Evolutionary conservation across 2,888 invertebrate species (phyloP), one percentile per base, ranked within the genome.

Genomic region (Teleiodes luculella): DNA sequence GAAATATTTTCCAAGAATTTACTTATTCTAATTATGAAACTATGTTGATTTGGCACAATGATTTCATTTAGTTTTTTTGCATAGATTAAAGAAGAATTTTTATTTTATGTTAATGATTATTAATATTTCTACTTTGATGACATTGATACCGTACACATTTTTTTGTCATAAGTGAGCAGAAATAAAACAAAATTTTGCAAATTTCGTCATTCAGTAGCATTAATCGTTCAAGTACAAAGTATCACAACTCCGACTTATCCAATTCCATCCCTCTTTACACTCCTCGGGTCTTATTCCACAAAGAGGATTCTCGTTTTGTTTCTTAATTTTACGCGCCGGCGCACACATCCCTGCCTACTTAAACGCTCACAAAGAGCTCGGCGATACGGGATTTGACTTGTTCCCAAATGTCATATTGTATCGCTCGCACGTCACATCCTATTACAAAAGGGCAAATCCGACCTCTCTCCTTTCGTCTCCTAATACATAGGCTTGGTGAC

Each of bases 291-390:
- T 57, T 59, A 60, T 65, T 60, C 65, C 57, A 62, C 66, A 72
- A 73, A 76, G 74, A 68, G 69, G 70, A 73, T 76, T 73, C 68
- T 60, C 66, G 68, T 75, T 77, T 76, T 78, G 74, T 77, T 77
- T 77, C 66, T 73, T 76, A 78, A 80, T 80, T 79, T 78, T 72
- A 68, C 78, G 74, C 76, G 65, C 68, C 64, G 64, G 56, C 67
- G 74, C 68, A 75, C 76, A 67, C 67, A 63, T 64, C 65, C 61
- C 64, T 62, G 66, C 67, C 63, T 68, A 62, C 64, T 64, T 65
- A 65, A 66, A 63, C 46, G 58, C 20, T 55, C 53, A 54, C 57
- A 65, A 63, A 62, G 59, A 57, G 61, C 36, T 61, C 56, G 62
- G 24, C 43, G 50, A 54, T 47, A 53, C 37, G 47, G 57, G 56